Percentiles rank a stretch among this genome's conserved stretches.
Evolutionary conservation across 1,140 invertebrate species (phyloP).

Genomic region (Drosophila melanica): DNA sequence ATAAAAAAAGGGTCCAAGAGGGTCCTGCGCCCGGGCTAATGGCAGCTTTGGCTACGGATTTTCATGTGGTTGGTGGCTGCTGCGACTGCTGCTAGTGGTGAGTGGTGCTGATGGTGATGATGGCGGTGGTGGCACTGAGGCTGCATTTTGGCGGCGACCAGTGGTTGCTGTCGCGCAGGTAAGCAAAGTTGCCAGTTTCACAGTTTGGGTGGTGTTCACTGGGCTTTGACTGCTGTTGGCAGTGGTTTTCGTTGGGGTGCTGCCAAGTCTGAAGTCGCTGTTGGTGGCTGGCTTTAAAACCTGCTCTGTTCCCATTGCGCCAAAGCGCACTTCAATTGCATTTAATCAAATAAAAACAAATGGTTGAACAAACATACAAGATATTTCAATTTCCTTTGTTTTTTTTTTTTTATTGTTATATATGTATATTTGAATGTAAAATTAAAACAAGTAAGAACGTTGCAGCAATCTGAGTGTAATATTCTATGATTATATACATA

Average conservation of each 20-base stretch:
- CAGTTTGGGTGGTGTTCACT: constrained; percentile 2
- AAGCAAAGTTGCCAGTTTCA: constrained; percentile 40
- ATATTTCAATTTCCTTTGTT: not conserved
- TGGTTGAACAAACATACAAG: not conserved
- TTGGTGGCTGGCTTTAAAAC: constrained; percentile 48
- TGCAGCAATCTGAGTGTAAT: too few relatives aligned
- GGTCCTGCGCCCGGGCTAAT: not conserved
- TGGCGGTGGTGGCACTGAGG: constrained; percentile 12
- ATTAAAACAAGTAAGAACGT: too few relatives aligned
- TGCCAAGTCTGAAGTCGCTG: constrained; percentile 16
- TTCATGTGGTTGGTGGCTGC: constrained; percentile 56
- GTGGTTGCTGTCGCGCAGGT: constrained; percentile 46
- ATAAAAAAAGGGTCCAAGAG: not conserved
- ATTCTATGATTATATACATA: too few relatives aligned
- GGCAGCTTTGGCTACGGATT: constrained; percentile 60
- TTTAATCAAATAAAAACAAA: constrained; percentile 66
- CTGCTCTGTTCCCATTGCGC: constrained; percentile 47
- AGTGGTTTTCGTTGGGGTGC: constrained; percentile 1
- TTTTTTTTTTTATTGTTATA: too few relatives aligned
- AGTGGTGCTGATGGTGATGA: constrained; percentile 23
- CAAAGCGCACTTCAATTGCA: constrained; percentile 78
- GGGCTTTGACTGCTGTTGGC: not conserved
- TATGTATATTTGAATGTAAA: too few relatives aligned
- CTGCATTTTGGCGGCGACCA: constrained; percentile 40
- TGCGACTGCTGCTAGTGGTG: constrained; percentile 15